phyloP scores from a whole-genome alignment of 2,888 invertebrate species.

The Hypomecis punctinalis region DNA sequence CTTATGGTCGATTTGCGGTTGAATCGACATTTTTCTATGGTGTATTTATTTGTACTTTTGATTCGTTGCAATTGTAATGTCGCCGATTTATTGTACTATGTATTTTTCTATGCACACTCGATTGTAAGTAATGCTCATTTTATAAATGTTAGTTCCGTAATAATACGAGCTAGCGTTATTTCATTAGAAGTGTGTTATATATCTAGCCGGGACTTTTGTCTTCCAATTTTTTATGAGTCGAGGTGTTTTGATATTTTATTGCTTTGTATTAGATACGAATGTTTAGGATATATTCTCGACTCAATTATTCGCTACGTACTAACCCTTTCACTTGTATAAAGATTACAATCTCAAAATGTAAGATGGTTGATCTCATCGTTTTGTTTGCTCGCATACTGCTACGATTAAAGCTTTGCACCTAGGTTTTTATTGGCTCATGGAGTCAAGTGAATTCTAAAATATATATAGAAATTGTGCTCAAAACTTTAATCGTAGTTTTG shows the following conservation, averaged over 20 bases:
- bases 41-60: background rate
- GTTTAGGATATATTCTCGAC: conserved; percentile 1
- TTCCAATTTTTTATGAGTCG: conserved; percentile 26
- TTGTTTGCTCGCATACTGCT: background rate
- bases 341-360: background rate
- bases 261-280: conserved; percentile 7
- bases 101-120: background rate
- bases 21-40: background rate
- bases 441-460: too few species aligned
- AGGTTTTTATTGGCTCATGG: too few species aligned
- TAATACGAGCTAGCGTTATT: conserved; percentile 5
- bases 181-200: background rate
- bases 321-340: background rate
- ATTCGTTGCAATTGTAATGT: too few species aligned
- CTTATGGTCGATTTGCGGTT: background rate
- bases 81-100: too few species aligned
- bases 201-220: conserved; percentile 12
- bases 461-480: too few species aligned
- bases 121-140: conserved; percentile 7
- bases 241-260: conserved; percentile 11
- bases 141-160: conserved; percentile 1
- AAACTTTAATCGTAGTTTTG: too few species aligned
- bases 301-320: background rate
- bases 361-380: background rate
- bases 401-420: too few species aligned